Base-by-base conservation (phyloP, 2,797 vertebrate species). In the Pseudocheirus occidentalis region DNA sequence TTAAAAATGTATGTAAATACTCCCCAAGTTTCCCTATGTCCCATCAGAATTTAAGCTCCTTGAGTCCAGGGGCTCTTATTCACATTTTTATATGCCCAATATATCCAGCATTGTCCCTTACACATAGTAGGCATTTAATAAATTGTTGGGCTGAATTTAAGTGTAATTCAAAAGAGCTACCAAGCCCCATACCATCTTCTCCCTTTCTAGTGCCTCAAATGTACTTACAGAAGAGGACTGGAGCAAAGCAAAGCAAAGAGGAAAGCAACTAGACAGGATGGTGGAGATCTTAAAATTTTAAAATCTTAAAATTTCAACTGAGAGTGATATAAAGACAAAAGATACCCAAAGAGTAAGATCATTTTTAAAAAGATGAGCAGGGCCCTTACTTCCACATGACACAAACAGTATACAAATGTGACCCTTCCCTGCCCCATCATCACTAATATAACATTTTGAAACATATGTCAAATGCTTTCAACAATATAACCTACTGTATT, bases 221-320 rank as follows among this genome's bases (percentile, higher is more conserved):
- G 56, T 92, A 90, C 13, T 81, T 91, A 81, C 55, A 50, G 91
- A 96, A 95, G 29, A 24, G 7, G 10, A 1, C 3, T 91, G 18
- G 57, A 92, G 92, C 28, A 93, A 11, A 93, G 59, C 7, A 89
- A 29, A 87, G n/a, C 94, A 92, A 93, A 93, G 11, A 93, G 59
- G 12, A 89, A 29, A 87, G n/a, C 94, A 92, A 93, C 34, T 94
- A 95, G 40, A 94, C 55, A 96, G 95, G 46, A 58, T 93, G 54
- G n/a, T 95, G 16, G 93, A 89, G 87, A n/a, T n/a, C n/a, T n/a
- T n/a, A 95, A 95, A 34, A 94, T 52, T 57, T 52, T 52, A 95
- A 95, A 34, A 94, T 52, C 62, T 95, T 94, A 96, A 95, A 94
- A 93, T 92, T 95, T 93, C 57, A 94, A 18, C 58, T 56, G 40